A percentile compares a stretch with the other conserved stretches of the same genome.
Evolutionary conservation across 2,888 invertebrate species (phyloP).

Genomic region (Imbricaverruca yamaguchii): DNA sequence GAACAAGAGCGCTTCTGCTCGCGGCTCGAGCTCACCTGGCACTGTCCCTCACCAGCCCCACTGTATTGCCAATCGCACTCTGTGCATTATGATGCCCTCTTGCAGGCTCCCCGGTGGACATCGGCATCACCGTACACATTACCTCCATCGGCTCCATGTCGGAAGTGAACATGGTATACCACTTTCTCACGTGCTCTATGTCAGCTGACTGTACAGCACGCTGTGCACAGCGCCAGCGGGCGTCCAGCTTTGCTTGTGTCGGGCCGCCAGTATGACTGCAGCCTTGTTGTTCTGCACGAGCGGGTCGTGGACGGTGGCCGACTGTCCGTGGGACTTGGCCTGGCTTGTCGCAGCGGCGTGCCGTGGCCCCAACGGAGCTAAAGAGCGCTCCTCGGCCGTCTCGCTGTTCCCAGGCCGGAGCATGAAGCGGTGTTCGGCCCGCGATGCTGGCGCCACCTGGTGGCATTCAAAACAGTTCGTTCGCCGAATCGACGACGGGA

Average conservation of each 20-base stretch:
- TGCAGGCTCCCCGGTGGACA: conserved; percentile 94
- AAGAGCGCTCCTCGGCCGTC: no score
- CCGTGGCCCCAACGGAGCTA: no score
- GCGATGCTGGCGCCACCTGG: no score
- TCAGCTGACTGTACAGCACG: not conserved
- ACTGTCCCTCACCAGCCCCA: not conserved
- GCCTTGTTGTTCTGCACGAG: not conserved
- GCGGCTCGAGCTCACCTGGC: not conserved
- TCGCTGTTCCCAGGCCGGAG: no score
- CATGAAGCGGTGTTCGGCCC: no score
- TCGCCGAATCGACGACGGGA: no score
- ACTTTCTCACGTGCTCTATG: not conserved
- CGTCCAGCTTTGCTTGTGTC: not conserved
- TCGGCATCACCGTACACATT: conserved; percentile 97
- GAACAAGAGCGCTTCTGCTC: no score
- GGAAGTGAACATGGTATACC: conserved; percentile 90
- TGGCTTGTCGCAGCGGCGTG: not conserved
- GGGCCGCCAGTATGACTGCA: not conserved
- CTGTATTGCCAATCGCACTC: not conserved
- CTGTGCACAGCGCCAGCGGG: not conserved
- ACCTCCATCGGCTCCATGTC: conserved; percentile 97
- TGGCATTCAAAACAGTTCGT: no score
- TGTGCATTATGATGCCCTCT: conserved; percentile 40
- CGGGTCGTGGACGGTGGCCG: not conserved
- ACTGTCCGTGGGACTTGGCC: not conserved